These are phyloP conservation scores for Montipora capricornis DNA, from an alignment of 64 coral and sea anemone species.

Conservation along the genomic window DNA sequence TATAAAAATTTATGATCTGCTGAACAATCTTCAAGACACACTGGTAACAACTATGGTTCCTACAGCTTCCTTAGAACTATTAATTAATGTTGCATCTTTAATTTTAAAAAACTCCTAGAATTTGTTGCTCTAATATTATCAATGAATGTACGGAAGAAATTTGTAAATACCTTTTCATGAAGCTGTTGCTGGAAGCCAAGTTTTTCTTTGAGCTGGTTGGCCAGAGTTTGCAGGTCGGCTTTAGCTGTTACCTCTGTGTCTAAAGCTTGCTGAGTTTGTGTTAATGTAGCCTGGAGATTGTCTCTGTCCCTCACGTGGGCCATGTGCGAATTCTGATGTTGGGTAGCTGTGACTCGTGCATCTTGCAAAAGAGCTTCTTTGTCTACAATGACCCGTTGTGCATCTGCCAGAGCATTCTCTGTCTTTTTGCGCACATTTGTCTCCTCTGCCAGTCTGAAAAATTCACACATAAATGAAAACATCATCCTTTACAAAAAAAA, in stretches of 20 bases:
- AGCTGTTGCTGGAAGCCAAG: slow-evolving; percentile 86
- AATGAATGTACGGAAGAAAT: too few relatives aligned
- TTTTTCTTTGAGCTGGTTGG: slow-evolving; percentile 90
- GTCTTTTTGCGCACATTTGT: slow-evolving; percentile 73
- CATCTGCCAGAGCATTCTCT: slow-evolving; percentile 95
- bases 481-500: neutral
- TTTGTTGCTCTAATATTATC: too few relatives aligned
- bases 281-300: slow-evolving; percentile 73
- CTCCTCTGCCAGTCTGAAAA: slow-evolving; percentile 71
- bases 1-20: too few relatives aligned
- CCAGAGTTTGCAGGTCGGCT: slow-evolving; percentile 82
- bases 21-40: too few relatives aligned
- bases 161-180: slow-evolving; percentile 88
- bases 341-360: slow-evolving; percentile 89
- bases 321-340: slow-evolving; percentile 95
- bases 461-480: neutral
- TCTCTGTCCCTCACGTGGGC: slow-evolving; percentile 92
- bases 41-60: too few relatives aligned
- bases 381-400: slow-evolving; percentile 87
- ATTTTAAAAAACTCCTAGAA: too few relatives aligned
- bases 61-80: too few relatives aligned
- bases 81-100: too few relatives aligned
- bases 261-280: slow-evolving; percentile 93
- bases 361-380: slow-evolving; percentile 96
- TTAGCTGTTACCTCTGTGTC: slow-evolving; percentile 85